Percentiles rank a stretch among this genome's conserved stretches.
Evolutionary conservation across 1,140 invertebrate species (phyloP).

Genomic region (Brachionus koreanus): DNA sequence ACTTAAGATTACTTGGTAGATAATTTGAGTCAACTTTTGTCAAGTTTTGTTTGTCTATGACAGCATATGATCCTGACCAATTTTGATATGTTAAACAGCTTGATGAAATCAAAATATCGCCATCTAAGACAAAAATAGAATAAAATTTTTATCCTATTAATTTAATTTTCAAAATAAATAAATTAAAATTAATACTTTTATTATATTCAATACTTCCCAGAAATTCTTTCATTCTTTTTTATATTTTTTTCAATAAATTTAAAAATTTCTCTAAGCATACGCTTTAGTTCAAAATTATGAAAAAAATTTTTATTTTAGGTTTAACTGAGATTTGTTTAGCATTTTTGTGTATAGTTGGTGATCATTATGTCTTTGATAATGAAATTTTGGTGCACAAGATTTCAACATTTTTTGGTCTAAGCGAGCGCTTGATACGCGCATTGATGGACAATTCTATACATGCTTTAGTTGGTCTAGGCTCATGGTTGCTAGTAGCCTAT

Average conservation of each 20-base stretch:
- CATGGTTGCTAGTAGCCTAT: slow-evolving; percentile 49
- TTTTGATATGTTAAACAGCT: slow-evolving; percentile 24
- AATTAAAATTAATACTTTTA: background rate
- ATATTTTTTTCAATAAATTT: background rate
- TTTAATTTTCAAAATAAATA: no score
- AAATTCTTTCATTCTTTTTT: slow-evolving; percentile 31
- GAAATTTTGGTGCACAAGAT: background rate
- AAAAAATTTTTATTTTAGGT: slow-evolving; percentile 10
- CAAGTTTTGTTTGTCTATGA: background rate
- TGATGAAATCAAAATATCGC: slow-evolving; percentile 2
- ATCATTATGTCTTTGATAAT: slow-evolving; percentile 31
- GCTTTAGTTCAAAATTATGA: slow-evolving; percentile 1
- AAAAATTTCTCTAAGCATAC: background rate
- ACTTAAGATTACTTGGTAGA: background rate
- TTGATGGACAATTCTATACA: slow-evolving; percentile 48
- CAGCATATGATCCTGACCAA: slow-evolving; percentile 26
- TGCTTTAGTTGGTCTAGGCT: slow-evolving; percentile 48
- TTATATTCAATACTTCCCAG: slow-evolving; percentile 23
- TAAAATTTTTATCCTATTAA: background rate
- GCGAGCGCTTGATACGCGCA: slow-evolving; percentile 28
- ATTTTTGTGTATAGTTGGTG: slow-evolving; percentile 13
- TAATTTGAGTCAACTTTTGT: background rate
- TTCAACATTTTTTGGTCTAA: background rate
- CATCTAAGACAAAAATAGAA: background rate
- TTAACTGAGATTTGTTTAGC: background rate